Evolutionary conservation across 2,888 invertebrate species (phyloP).

Genomic region (Molorchus minor): DNA sequence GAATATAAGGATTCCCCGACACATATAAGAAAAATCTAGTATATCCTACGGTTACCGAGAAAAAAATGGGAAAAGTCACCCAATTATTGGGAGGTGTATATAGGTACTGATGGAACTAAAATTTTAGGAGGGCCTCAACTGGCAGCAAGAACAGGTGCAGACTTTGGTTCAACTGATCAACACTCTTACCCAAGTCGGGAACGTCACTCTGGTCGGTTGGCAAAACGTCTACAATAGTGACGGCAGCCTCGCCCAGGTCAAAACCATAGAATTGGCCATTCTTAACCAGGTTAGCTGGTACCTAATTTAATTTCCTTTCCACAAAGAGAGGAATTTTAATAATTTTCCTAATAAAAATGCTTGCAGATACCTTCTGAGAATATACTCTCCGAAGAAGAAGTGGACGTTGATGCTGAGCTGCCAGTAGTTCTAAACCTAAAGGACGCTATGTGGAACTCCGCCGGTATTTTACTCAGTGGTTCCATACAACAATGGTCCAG

Average conservation of each 20-base stretch:
- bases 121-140: conserved; percentile 2
- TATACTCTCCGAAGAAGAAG: not conserved
- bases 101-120: no score
- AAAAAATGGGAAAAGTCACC: no score
- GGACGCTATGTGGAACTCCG: not conserved
- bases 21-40: no score
- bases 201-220: conserved; percentile 20
- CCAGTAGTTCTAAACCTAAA: not conserved
- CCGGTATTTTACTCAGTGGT: not conserved
- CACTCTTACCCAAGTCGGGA: not conserved
- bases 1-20: no score
- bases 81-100: no score
- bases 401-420: not conserved
- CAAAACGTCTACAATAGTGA: conserved; percentile 17
- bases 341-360: no score
- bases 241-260: conserved; percentile 11
- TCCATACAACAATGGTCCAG: not conserved
- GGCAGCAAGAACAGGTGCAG: conserved; percentile 1
- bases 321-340: not conserved
- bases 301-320: not conserved
- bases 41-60: no score
- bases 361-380: not conserved
- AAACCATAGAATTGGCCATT: conserved; percentile 21
- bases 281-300: not conserved
- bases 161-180: not conserved